Percentiles rank a stretch among this genome's conserved stretches.
phyloP scores from a whole-genome alignment of 2,113 vertebrate genomes.

The Dissostichus mawsoni region DNA sequence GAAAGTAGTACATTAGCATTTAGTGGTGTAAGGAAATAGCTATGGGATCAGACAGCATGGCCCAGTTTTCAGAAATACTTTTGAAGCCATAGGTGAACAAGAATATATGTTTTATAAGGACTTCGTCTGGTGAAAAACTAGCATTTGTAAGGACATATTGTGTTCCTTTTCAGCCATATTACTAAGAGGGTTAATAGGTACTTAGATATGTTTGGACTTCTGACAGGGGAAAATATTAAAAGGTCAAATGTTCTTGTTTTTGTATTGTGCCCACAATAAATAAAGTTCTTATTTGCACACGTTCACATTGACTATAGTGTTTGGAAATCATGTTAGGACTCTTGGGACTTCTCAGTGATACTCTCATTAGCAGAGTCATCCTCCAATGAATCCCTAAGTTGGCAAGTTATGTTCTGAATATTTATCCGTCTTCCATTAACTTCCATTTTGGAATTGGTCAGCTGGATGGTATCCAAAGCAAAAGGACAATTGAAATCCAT shows the following conservation, averaged over 20 bases:
- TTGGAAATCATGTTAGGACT: slow-evolving; percentile 29
- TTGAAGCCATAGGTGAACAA: neutral
- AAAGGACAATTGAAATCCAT: neutral
- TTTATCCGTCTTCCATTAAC: slow-evolving; percentile 14
- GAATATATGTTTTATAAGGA: neutral
- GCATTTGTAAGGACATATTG: neutral
- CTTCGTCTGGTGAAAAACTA: neutral
- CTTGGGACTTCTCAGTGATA: slow-evolving; percentile 37
- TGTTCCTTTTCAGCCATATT: neutral
- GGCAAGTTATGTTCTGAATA: slow-evolving; percentile 39
- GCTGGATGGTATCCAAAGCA: neutral
- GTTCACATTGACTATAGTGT: slow-evolving; percentile 5
- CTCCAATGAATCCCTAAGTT: slow-evolving; percentile 27
- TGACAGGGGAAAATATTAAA: neutral
- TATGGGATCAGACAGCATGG: slow-evolving; percentile 13
- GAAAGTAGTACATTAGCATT: slow-evolving; percentile 53
- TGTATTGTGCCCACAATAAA: slow-evolving; percentile 16
- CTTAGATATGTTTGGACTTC: neutral
- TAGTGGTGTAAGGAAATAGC: slow-evolving; percentile 31
- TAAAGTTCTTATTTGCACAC: slow-evolving; percentile 41
- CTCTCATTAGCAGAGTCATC: slow-evolving; percentile 43
- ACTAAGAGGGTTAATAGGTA: slow-evolving; percentile 1
- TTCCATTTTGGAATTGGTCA: neutral
- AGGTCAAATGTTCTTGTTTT: slow-evolving; percentile 4
- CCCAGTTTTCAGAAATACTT: slow-evolving; percentile 9